Conservation (phyloP, 1,140 invertebrate genomes). For the Trachymyrmex septentrionalis region DNA sequence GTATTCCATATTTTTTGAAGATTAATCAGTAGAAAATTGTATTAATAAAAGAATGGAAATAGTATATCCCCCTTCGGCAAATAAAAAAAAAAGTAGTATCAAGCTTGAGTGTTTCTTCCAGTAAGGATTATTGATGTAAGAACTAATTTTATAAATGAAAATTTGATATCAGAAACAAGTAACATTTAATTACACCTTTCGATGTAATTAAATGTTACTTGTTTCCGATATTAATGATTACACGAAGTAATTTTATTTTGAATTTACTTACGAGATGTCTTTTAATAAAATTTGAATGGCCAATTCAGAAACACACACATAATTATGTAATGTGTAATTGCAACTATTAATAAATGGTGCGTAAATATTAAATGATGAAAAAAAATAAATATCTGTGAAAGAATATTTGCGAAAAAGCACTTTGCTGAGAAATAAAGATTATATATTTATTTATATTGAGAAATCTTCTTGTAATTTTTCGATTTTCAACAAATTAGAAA, state of each 20-base stretch:
- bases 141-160: neutral
- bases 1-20: neutral
- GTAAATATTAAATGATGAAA: neutral
- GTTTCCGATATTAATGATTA: neutral
- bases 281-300: conserved; percentile 1
- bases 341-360: neutral
- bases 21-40: conserved; percentile 38
- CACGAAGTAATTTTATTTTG: neutral
- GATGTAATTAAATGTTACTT: conserved; percentile 20
- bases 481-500: conserved; percentile 12
- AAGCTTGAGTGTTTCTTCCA: conserved; percentile 42
- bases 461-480: neutral
- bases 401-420: neutral
- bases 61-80: conserved; percentile 12
- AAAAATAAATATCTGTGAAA: neutral
- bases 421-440: neutral
- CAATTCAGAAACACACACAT: neutral
- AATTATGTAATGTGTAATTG: neutral
- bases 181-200: no score
- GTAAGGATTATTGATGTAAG: neutral
- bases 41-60: conserved; percentile 46
- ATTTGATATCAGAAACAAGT: no score
- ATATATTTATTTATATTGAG: neutral
- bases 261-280: neutral
- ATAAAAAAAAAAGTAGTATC: conserved; percentile 30